A percentile compares a stretch with the other conserved stretches of the same genome.
phyloP scores from a whole-genome alignment of 2,888 invertebrate genomes.

The Saturnia japonica region DNA sequence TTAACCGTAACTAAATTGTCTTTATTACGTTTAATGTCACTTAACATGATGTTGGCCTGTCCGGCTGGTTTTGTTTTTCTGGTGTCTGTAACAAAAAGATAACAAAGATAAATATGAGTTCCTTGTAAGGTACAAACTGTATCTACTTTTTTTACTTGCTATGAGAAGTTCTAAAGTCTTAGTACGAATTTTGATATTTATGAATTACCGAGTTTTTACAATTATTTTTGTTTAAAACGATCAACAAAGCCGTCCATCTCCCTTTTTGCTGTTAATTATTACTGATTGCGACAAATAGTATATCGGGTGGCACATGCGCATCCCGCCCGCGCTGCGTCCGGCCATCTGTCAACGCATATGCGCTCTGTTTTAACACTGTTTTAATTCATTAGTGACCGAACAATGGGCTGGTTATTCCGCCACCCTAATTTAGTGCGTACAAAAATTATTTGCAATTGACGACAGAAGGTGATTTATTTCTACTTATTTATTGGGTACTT shows the following conservation, averaged over 20 bases:
- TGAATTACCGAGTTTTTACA: slow-evolving; percentile 4
- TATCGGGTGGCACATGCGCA: slow-evolving; percentile 53
- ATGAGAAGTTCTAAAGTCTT: background rate
- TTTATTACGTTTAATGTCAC: slow-evolving; percentile 56
- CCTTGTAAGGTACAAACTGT: background rate
- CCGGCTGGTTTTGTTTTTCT: slow-evolving; percentile 84
- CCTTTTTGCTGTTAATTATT: slow-evolving; percentile 30
- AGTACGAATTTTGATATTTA: background rate
- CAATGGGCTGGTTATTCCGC: slow-evolving; percentile 62
- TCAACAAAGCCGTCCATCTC: slow-evolving; percentile 10
- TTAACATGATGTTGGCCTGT: slow-evolving; percentile 80
- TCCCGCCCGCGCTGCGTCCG: slow-evolving; percentile 67
- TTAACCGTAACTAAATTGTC: slow-evolving; percentile 66
- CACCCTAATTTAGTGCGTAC: slow-evolving; percentile 45
- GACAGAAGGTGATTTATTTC: slow-evolving; percentile 25
- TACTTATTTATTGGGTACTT: slow-evolving; percentile 27
- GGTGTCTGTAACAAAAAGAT: slow-evolving; percentile 83
- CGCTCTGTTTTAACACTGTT: slow-evolving; percentile 70
- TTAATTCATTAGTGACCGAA: slow-evolving; percentile 74
- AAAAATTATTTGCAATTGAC: slow-evolving; percentile 18
- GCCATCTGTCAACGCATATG: slow-evolving; percentile 80
- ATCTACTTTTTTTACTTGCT: background rate
- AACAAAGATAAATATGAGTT: slow-evolving; percentile 42
- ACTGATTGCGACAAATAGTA: slow-evolving; percentile 42
- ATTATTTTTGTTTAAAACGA: slow-evolving; percentile 20